phyloP scores from a whole-genome alignment of 2,888 invertebrate species.

The Aporophyla lueneburgensis region DNA sequence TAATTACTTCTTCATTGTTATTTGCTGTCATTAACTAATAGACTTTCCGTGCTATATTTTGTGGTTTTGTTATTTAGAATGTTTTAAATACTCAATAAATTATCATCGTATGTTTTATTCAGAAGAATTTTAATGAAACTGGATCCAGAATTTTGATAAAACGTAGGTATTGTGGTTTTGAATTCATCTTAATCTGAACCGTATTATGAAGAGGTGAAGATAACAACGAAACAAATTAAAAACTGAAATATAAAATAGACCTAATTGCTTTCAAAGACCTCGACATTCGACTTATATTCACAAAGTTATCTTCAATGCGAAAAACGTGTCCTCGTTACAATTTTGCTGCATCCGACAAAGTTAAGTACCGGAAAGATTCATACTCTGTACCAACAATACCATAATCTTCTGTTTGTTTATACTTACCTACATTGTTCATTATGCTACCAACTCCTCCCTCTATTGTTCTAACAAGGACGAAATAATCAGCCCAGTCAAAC shows the following conservation, averaged over 20 bases:
- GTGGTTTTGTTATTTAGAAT: constrained; percentile 11
- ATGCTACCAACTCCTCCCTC: constrained; percentile 27
- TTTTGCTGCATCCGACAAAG: constrained; percentile 46
- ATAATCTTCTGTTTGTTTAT: constrained; percentile 55
- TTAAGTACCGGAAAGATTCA: constrained; percentile 51
- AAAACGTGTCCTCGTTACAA: constrained; percentile 58
- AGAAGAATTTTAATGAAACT: neutral
- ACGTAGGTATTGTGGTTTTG: no score
- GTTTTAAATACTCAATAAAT: neutral
- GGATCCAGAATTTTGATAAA: neutral
- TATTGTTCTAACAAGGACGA: constrained; percentile 58
- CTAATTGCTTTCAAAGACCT: constrained; percentile 15
- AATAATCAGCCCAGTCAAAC: constrained; percentile 36
- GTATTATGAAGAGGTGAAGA: neutral
- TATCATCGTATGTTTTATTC: neutral
- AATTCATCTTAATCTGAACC: neutral
- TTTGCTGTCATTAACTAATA: constrained; percentile 7
- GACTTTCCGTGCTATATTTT: neutral
- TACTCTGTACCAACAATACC: constrained; percentile 41
- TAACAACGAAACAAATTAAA: neutral
- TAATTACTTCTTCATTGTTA: constrained; percentile 12
- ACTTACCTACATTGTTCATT: constrained; percentile 24
- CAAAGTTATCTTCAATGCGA: constrained; percentile 54
- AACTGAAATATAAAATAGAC: neutral
- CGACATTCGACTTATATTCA: constrained; percentile 28